phyloP scores from a whole-genome alignment of 2,888 invertebrate species.

The Pseudeuparius sepicola region DNA sequence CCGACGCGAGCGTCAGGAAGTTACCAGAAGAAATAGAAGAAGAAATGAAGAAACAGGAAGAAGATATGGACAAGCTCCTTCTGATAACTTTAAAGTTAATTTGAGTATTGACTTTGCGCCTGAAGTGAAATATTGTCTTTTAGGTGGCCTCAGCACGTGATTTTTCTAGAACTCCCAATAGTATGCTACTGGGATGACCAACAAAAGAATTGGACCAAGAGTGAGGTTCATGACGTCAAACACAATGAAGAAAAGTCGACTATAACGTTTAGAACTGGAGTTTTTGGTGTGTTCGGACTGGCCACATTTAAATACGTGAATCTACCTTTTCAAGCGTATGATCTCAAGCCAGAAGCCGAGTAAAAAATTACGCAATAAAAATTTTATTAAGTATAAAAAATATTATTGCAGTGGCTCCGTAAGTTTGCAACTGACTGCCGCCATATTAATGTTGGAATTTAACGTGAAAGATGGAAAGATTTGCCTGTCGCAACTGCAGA shows the following conservation, averaged over 20 bases:
- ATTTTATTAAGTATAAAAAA: constrained; percentile 4
- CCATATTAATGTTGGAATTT: constrained; percentile 47
- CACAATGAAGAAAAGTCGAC: constrained; percentile 78
- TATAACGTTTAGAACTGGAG: constrained; percentile 65
- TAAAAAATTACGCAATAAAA: constrained; percentile 32
- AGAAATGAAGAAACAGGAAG: constrained; percentile 63
- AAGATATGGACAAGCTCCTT: constrained; percentile 62
- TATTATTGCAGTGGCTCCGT: constrained; percentile 45
- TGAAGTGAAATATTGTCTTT: constrained; percentile 11
- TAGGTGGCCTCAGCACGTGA: constrained; percentile 34
- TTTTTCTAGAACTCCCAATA: constrained; percentile 36
- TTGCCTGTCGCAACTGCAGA: constrained; percentile 42
- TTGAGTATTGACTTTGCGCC: constrained; percentile 40
- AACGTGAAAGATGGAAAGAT: constrained; percentile 41
- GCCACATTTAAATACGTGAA: constrained; percentile 67
- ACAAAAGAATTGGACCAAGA: constrained; percentile 31
- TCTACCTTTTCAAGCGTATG: constrained; percentile 81
- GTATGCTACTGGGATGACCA: constrained; percentile 35
- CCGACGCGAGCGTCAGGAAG: constrained; percentile 52
- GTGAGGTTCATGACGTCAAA: constrained; percentile 42
- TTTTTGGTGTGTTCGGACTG: constrained; percentile 58
- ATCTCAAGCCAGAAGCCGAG: constrained; percentile 60
- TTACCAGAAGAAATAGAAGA: constrained; percentile 73
- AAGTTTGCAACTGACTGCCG: constrained; percentile 45
- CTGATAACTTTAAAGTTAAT: constrained; percentile 60